Conservation (phyloP, 2,113 vertebrate genomes). For the Ctenodactylus gundi region DNA sequence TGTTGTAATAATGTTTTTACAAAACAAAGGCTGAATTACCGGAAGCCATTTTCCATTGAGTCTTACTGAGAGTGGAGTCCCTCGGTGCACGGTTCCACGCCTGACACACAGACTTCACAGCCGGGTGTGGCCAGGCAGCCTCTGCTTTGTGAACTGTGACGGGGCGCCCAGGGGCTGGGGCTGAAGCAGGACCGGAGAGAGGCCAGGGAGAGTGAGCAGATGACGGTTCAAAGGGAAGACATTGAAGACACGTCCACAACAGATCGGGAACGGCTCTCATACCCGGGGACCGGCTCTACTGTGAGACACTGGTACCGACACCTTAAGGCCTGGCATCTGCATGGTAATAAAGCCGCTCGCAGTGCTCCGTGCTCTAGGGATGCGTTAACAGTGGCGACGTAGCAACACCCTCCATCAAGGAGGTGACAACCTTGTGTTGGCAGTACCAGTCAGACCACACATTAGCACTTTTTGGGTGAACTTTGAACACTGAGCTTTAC, state of each 20-base stretch:
- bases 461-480: neutral
- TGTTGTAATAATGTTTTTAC: slow-evolving; percentile 87
- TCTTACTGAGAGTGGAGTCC: slow-evolving; percentile 78
- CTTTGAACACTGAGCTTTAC: neutral
- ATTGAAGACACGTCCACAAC: neutral
- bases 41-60: slow-evolving; percentile 84
- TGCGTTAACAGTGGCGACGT: rapidly evolving
- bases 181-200: neutral
- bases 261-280: neutral
- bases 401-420: neutral
- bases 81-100: no score
- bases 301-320: no score
- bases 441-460: neutral
- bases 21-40: slow-evolving; percentile 87
- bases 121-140: slow-evolving; percentile 33
- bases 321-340: no score
- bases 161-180: neutral
- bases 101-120: neutral
- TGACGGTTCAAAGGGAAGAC: neutral
- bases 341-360: no score
- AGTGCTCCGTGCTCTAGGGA: rapidly evolving
- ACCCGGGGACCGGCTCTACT: neutral
- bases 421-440: neutral
- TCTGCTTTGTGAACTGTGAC: slow-evolving; percentile 55
- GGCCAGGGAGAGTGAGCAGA: neutral